phyloP scores from a whole-genome alignment of 2,797 vertebrate species.

The Arremon aurantiirostris region DNA sequence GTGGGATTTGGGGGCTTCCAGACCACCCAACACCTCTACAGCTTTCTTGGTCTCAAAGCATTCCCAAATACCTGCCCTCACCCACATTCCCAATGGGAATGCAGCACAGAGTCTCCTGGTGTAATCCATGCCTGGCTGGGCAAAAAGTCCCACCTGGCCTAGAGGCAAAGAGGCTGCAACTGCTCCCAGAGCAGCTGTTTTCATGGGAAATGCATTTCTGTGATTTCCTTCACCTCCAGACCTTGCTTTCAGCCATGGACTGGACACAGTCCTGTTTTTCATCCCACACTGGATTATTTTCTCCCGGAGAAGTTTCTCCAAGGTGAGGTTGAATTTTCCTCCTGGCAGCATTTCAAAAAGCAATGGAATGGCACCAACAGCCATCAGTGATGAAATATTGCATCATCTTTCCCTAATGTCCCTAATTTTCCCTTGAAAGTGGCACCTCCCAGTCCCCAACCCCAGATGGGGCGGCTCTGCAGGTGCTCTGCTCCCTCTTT shows the following conservation, averaged over 20 bases:
- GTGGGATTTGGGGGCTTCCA: background rate
- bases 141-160: background rate
- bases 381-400: background rate
- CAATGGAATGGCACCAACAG: background rate
- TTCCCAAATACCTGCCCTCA: background rate
- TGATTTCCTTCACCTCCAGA: background rate
- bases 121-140: background rate
- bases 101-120: fast-evolving
- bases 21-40: background rate
- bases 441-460: fast-evolving
- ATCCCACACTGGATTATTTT: background rate
- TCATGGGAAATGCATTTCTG: background rate
- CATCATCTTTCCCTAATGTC: background rate
- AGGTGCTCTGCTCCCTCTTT: background rate
- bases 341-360: background rate
- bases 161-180: background rate
- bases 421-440: background rate
- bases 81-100: fast-evolving
- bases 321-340: background rate
- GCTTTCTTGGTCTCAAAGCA: background rate
- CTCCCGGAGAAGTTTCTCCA: background rate
- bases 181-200: background rate
- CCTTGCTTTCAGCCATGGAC: fast-evolving
- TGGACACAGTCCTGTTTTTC: fast-evolving
- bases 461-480: background rate